Evolutionary conservation across 2,113 vertebrate species (phyloP), one percentile per base, ranked within the genome.

Genomic region (Microcebus lehilahytsara): DNA sequence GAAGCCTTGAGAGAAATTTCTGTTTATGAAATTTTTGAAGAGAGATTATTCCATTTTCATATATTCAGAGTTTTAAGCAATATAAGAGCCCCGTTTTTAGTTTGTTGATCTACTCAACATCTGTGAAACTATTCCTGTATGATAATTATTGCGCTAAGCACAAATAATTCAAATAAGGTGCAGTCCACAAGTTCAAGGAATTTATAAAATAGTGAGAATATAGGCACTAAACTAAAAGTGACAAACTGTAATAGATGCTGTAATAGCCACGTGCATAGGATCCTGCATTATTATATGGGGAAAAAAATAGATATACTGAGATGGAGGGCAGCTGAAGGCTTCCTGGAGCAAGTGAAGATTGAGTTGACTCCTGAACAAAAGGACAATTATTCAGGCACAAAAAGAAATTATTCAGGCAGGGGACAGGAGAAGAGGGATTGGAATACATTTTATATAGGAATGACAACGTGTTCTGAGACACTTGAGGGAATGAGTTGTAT

Each of bases 101-200:
- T 89, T 74, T 96, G 32, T 89, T 74, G n/a, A 90, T n/a, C 56
- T 79, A 83, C 40, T 95, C 53, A 92, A 10, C 10, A 60, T 53
- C 58, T 77, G 46, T 92, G 87, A 69, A 93, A 64, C 34, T 84
- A 25, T 92, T 69, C 62, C 51, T 75, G 0, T 67, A n/a, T 86
- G 40, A 89, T 3, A 79, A n/a, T 19, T 67, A 62, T 56, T 79
- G 10, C 60, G 7, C 23, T 34, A 62, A 69, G 72, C 46, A 95
- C 12, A 85, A 37, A 56, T 71, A 78, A 92, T 75, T 94, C 64
- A 95, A 49, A 85, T 60, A 95, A 89, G 58, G 79, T 74, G 3
- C 6, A 71, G 9, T 58, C 5, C 16, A 6, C 27, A 74, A 81
- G 83, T 62, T 37, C 64, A 93, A 80, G 20, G 53, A 88, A 72